Conservation (phyloP, 1,140 invertebrate species). For the Alviniconcha marisindica region DNA sequence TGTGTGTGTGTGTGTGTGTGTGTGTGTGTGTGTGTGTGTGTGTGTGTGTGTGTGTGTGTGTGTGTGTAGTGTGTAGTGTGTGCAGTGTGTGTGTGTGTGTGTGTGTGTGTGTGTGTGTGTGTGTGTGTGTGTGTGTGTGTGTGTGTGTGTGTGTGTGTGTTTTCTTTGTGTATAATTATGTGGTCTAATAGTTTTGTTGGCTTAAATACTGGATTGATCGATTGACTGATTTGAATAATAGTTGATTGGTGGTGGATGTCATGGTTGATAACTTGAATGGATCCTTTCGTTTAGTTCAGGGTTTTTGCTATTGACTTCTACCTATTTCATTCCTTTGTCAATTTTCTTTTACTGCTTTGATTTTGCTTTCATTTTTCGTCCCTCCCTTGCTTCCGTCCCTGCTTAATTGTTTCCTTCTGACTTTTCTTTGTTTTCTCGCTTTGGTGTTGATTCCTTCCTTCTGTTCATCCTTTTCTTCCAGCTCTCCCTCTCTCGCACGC, state of each 20-base stretch:
- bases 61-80: conserved; percentile 22
- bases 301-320: no score
- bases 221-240: no score
- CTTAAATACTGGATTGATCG: no score
- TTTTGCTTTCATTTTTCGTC: neutral
- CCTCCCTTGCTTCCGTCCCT: neutral
- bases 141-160: neutral
- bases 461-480: neutral
- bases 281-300: no score
- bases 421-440: neutral
- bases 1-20: conserved; percentile 10
- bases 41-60: conserved; percentile 8
- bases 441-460: neutral
- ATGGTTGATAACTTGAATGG: no score
- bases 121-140: conserved; percentile 20
- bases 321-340: no score
- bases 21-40: neutral
- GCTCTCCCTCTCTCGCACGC: no score
- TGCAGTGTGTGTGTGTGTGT: conserved; percentile 20
- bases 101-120: neutral
- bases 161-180: no score
- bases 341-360: neutral
- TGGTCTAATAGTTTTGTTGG: no score
- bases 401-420: neutral
- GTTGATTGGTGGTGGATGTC: no score